These are phyloP conservation scores for Hycleus phaleratus DNA, from an alignment of 1,140 invertebrate genomes.

Conservation along the genomic window DNA sequence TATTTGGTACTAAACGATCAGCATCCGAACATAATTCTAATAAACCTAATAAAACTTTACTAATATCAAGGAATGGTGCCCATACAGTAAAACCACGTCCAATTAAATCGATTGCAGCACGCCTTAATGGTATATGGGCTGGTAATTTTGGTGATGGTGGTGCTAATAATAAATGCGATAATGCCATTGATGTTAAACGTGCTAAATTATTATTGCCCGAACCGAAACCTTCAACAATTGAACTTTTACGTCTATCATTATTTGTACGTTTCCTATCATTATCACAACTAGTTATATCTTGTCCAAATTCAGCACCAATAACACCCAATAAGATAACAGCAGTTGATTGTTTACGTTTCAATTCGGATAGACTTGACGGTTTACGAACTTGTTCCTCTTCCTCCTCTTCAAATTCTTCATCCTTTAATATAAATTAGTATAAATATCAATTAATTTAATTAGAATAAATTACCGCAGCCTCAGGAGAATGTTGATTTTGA, in stretches of 20 bases:
- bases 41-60: constrained; percentile 80
- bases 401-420: constrained; percentile 80
- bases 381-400: constrained; percentile 70
- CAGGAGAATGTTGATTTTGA: constrained; percentile 41
- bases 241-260: constrained; percentile 65
- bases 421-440: constrained; percentile 28
- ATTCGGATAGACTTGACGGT: constrained; percentile 75
- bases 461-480: constrained; percentile 11
- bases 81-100: constrained; percentile 96
- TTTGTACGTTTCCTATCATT: constrained; percentile 49
- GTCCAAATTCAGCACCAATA: constrained; percentile 96
- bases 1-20: constrained; percentile 86
- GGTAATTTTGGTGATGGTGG: constrained; percentile 75
- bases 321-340: constrained; percentile 94
- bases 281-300: constrained; percentile 65
- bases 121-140: constrained; percentile 77
- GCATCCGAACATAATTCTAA: constrained; percentile 92
- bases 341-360: constrained; percentile 92
- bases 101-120: constrained; percentile 94
- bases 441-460: no score
- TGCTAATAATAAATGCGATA: constrained; percentile 88
- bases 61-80: constrained; percentile 97
- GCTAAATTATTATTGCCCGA: constrained; percentile 87
- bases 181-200: constrained; percentile 83
- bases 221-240: constrained; percentile 64